These are phyloP conservation scores for Zele albiditarsus DNA, from an alignment of 2,888 invertebrate genomes.

Conservation along the genomic window DNA sequence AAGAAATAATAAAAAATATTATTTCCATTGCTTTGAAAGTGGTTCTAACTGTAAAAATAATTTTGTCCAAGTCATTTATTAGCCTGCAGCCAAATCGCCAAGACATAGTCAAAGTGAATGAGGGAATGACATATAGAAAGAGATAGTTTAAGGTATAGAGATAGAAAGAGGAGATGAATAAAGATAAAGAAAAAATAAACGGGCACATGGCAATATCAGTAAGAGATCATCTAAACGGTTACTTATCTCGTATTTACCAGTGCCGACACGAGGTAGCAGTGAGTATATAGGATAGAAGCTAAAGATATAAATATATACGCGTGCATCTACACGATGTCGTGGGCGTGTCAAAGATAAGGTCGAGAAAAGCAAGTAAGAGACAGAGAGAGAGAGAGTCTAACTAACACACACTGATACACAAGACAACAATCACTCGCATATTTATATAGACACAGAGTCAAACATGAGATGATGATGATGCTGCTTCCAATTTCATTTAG, in stretches of 20 bases:
- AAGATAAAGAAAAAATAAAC: conserved; percentile 18
- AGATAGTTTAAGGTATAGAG: neutral
- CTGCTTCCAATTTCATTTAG: neutral
- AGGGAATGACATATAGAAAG: conserved; percentile 2
- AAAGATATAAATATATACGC: conserved; percentile 23
- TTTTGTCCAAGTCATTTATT: conserved; percentile 21
- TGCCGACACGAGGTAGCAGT: conserved; percentile 47
- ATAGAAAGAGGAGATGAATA: neutral
- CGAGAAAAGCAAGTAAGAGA: conserved; percentile 27
- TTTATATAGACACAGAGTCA: neutral
- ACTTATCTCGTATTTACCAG: conserved; percentile 61
- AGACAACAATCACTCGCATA: neutral
- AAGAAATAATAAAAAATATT: neutral
- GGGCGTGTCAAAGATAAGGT: conserved; percentile 64
- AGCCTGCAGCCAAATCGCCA: conserved; percentile 13
- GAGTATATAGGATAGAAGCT: conserved; percentile 38
- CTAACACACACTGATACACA: neutral
- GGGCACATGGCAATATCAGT: conserved; percentile 49
- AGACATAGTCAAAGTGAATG: neutral
- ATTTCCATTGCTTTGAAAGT: conserved; percentile 6
- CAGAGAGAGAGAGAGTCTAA: neutral
- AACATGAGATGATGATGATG: conserved; percentile 9
- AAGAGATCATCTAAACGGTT: conserved; percentile 60
- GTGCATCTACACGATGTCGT: conserved; percentile 61
- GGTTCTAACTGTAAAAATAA: conserved; percentile 21